Percentiles rank a stretch among this genome's conserved stretches.
Conservation (phyloP, 2,888 invertebrate genomes). For the Mechanitis mazaeus region DNA sequence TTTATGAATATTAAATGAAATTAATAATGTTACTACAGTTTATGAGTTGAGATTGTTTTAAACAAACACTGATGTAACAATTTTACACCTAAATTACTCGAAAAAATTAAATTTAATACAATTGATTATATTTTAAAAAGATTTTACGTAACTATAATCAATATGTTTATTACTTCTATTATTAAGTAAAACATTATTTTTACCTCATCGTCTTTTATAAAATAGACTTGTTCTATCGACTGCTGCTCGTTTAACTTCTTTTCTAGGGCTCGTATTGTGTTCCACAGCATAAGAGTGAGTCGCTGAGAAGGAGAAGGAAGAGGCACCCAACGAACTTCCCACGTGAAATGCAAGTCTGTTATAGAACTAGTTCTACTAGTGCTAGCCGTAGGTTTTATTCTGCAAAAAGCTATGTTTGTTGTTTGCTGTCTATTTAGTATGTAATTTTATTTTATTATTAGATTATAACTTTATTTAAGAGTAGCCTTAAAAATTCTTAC, state of each 20-base stretch:
- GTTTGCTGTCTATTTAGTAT: not conserved
- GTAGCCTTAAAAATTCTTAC: conserved; percentile 31
- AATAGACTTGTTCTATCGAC: conserved; percentile 34
- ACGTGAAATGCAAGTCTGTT: conserved; percentile 37
- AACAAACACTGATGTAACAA: too few relatives aligned
- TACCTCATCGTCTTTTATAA: conserved; percentile 50
- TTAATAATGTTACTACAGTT: too few relatives aligned
- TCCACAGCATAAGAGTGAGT: conserved; percentile 48
- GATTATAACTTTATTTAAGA: not conserved
- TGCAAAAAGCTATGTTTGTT: too few relatives aligned
- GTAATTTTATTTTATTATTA: not conserved
- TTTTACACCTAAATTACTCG: too few relatives aligned
- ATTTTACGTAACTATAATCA: too few relatives aligned
- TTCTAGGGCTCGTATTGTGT: conserved; percentile 43
- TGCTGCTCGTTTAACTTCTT: conserved; percentile 37
- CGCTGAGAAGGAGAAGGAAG: conserved; percentile 41
- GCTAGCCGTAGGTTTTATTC: too few relatives aligned
- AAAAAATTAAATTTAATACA: not conserved
- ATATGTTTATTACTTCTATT: not conserved
- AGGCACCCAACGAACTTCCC: conserved; percentile 48
- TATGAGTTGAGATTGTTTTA: too few relatives aligned
- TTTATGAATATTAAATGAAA: too few relatives aligned
- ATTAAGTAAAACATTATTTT: not conserved
- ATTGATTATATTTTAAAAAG: too few relatives aligned
- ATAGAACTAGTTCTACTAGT: not conserved